These are phyloP conservation scores for Eidolon helvum DNA, from an alignment of 2,113 vertebrate genomes.

Conservation along the genomic window DNA sequence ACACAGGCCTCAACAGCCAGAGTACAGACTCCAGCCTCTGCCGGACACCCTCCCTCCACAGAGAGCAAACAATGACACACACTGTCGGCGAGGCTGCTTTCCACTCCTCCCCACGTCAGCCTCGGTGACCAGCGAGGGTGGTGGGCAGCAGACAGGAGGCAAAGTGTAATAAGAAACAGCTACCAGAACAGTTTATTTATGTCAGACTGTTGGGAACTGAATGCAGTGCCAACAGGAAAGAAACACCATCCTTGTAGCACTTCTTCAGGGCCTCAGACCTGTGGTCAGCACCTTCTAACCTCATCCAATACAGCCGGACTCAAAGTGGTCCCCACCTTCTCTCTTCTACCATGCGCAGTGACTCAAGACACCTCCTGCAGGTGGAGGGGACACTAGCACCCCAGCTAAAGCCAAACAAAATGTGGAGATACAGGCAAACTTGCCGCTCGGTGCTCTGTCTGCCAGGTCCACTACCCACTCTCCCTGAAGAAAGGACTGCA, in stretches of 20 bases:
- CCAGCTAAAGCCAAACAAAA: background rate
- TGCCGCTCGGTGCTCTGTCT: accelerated
- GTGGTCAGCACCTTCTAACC: background rate
- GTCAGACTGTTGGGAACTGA: background rate
- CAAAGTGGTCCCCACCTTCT: background rate
- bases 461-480: accelerated
- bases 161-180: background rate
- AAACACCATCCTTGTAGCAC: constrained; percentile 18
- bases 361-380: background rate
- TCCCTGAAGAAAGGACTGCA: background rate
- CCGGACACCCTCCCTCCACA: background rate
- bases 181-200: constrained; percentile 20
- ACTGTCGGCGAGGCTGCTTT: background rate
- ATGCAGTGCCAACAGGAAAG: background rate
- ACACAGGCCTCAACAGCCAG: background rate
- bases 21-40: background rate
- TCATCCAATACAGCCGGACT: background rate
- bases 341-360: background rate
- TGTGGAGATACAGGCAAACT: background rate
- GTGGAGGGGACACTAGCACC: background rate
- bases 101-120: background rate
- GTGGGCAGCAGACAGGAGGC: background rate
- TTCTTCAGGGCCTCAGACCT: background rate
- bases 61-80: constrained; percentile 13
- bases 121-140: background rate